Percentiles rank a stretch among this genome's conserved stretches.
phyloP scores from a whole-genome alignment of 2,113 vertebrate species.

The Lanius collurio region DNA sequence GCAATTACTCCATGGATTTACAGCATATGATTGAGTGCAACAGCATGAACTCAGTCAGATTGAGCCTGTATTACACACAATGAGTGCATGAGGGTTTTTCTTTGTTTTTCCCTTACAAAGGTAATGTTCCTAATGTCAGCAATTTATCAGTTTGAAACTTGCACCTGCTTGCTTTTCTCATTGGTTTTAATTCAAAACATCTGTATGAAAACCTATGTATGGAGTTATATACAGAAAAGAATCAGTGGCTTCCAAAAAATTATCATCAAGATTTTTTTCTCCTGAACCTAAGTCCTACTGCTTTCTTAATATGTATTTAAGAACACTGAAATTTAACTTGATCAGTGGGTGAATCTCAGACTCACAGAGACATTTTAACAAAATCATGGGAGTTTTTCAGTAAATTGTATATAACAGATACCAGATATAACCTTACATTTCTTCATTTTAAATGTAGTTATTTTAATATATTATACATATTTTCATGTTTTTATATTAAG shows the following conservation, averaged over 20 bases:
- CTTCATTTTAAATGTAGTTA: background rate
- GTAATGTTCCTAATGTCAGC: background rate
- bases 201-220: background rate
- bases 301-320: background rate
- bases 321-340: background rate
- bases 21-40: background rate
- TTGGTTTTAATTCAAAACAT: background rate
- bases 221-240: background rate
- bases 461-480: background rate
- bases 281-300: background rate
- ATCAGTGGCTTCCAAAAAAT: background rate
- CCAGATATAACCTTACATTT: background rate
- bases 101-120: background rate
- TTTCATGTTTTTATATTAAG: background rate
- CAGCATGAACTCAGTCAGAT: background rate
- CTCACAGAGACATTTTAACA: background rate
- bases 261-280: background rate
- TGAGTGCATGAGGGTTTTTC: background rate
- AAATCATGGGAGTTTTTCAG: background rate
- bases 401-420: background rate
- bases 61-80: background rate
- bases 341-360: background rate
- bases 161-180: background rate
- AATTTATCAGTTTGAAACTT: background rate
- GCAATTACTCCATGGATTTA: background rate